Evolutionary conservation across 2,888 invertebrate species (phyloP).

Genomic region (Synergus itoensis): DNA sequence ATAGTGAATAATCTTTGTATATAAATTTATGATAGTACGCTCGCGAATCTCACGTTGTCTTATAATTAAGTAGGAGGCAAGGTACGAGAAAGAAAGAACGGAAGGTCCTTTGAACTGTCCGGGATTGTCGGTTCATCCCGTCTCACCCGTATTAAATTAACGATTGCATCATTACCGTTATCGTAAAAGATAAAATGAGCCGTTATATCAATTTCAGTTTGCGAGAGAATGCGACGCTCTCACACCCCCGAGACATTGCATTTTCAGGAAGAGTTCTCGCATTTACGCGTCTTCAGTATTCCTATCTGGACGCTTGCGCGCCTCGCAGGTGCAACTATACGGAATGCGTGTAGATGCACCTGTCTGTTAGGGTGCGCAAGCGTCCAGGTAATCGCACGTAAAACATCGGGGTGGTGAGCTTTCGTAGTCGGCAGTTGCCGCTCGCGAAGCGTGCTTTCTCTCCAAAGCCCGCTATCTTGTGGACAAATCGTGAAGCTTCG

Average conservation of each 20-base stretch:
- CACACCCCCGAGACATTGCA: slow-evolving; percentile 51
- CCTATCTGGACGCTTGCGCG: slow-evolving; percentile 54
- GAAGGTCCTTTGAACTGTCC: slow-evolving; percentile 43
- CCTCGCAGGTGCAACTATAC: slow-evolving; percentile 51
- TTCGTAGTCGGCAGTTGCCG: slow-evolving; percentile 58
- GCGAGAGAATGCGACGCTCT: slow-evolving; percentile 37
- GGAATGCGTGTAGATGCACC: slow-evolving; percentile 55
- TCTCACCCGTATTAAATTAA: slow-evolving; percentile 49
- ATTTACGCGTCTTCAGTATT: slow-evolving; percentile 41
- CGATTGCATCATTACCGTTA: slow-evolving; percentile 51
- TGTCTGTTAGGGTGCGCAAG: slow-evolving; percentile 53
- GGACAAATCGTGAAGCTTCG: slow-evolving; percentile 34
- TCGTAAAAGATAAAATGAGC: slow-evolving; percentile 45
- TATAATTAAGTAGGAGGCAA: slow-evolving; percentile 29
- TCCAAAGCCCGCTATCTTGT: slow-evolving; percentile 43
- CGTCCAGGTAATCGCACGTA: slow-evolving; percentile 57
- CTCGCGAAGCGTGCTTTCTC: slow-evolving; percentile 53
- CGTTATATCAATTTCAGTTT: slow-evolving; percentile 42
- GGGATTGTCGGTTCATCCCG: slow-evolving; percentile 49
- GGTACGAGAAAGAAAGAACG: slow-evolving; percentile 25
- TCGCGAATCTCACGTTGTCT: not conserved
- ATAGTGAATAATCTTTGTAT: slow-evolving; percentile 18
- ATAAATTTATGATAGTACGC: slow-evolving; percentile 31
- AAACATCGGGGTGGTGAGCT: slow-evolving; percentile 55
- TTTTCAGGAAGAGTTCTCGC: slow-evolving; percentile 50